These are phyloP conservation scores for Onychomys arenicola DNA, from an alignment of 2,797 vertebrate species.

Conservation along the genomic window DNA sequence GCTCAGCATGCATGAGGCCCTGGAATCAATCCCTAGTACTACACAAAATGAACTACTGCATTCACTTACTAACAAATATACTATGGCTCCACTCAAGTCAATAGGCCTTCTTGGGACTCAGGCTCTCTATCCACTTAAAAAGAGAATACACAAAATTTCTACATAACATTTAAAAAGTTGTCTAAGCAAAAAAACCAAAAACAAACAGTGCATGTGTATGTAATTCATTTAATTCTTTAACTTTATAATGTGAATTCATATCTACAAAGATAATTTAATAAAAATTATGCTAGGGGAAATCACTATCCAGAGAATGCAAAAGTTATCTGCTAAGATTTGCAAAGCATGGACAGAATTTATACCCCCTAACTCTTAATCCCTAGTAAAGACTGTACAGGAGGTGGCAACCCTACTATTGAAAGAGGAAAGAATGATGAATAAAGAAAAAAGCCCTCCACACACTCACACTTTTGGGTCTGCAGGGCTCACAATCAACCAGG, in stretches of 20 bases:
- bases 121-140: slow-evolving; percentile 1
- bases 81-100: not conserved
- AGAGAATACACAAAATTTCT: not conserved
- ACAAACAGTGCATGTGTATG: not conserved
- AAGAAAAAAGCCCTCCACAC: not conserved
- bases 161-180: not conserved
- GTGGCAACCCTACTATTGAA: not conserved
- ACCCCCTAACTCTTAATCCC: not conserved
- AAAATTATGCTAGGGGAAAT: not conserved
- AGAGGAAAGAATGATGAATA: not conserved
- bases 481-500: not conserved
- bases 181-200: not conserved
- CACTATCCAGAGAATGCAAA: not conserved
- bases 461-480: not conserved
- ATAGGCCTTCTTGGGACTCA: not conserved
- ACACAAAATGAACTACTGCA: not conserved
- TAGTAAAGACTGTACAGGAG: not conserved
- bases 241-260: not conserved
- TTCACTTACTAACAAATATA: not conserved
- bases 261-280: not conserved
- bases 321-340: not conserved
- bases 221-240: slow-evolving; percentile 17
- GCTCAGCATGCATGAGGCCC: not conserved
- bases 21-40: not conserved
- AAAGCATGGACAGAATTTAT: slow-evolving; percentile 17